Evolutionary conservation across 2,113 vertebrate species (phyloP).

Genomic region (Quiscalus mexicanus): DNA sequence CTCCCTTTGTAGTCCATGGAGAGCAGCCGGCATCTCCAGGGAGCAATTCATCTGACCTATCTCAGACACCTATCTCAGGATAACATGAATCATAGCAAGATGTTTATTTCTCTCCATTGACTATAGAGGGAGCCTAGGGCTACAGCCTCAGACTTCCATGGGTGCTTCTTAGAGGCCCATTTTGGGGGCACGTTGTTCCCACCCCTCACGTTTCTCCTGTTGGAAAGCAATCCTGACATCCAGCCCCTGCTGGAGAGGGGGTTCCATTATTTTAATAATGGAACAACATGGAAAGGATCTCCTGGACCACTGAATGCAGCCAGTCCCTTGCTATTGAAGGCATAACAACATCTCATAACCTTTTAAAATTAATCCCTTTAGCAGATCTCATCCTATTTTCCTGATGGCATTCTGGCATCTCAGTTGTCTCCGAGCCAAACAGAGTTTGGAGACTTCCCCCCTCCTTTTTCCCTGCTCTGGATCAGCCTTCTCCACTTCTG

Average conservation of each 20-base stretch:
- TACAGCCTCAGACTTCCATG: slow-evolving; percentile 44
- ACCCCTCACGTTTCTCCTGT: background rate
- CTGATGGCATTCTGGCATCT: slow-evolving; percentile 34
- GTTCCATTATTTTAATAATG: background rate
- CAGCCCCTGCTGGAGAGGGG: background rate
- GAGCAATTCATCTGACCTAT: slow-evolving; percentile 66
- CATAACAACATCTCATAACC: background rate
- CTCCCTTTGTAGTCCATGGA: slow-evolving; percentile 46
- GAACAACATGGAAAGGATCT: background rate
- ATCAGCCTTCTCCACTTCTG: slow-evolving; percentile 30
- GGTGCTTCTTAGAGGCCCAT: background rate
- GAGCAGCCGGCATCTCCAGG: slow-evolving; percentile 42
- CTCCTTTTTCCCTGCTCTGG: background rate
- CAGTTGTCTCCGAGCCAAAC: background rate
- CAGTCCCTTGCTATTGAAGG: background rate
- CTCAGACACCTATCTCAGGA: slow-evolving; percentile 64
- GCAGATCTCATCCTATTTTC: slow-evolving; percentile 15
- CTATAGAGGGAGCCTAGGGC: slow-evolving; percentile 69
- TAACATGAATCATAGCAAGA: slow-evolving; percentile 65
- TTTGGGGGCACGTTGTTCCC: background rate
- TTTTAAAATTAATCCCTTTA: background rate
- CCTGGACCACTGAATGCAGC: background rate
- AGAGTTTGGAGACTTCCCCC: background rate
- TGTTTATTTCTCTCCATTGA: slow-evolving; percentile 67
- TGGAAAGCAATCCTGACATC: background rate